Conservation (phyloP, 1,140 invertebrate species). For the Polypedilum pembai region DNA sequence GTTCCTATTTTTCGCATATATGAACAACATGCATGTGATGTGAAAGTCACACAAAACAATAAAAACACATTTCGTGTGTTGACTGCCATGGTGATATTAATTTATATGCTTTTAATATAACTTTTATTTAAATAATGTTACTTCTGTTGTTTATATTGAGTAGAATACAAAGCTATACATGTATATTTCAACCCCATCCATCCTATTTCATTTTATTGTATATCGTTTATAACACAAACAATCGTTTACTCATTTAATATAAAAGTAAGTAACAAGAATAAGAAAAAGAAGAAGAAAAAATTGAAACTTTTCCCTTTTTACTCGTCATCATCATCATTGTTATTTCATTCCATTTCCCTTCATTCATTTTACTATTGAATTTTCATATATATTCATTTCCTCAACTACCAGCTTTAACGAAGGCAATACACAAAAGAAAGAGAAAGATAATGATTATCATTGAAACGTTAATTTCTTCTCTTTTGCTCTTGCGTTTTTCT, state of each 20-base stretch:
- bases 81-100: background rate
- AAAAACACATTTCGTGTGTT: background rate
- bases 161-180: background rate
- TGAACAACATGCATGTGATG: no score
- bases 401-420: constrained; percentile 2
- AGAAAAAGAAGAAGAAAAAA: background rate
- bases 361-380: background rate
- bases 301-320: background rate
- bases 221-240: constrained; percentile 1
- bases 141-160: background rate
- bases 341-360: constrained; percentile 1
- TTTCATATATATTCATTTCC: constrained; percentile 7
- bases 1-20: no score
- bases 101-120: background rate
- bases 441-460: constrained; percentile 25
- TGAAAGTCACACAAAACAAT: background rate
- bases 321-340: background rate
- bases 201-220: background rate
- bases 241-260: background rate
- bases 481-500: no score
- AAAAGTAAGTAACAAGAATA: background rate
- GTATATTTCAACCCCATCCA: no score
- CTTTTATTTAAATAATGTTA: background rate
- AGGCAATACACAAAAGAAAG: background rate
- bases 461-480: constrained; percentile 25